These are phyloP conservation scores for Morpho deidamia DNA, from an alignment of 2,888 invertebrate genomes.

Conservation along the genomic window DNA sequence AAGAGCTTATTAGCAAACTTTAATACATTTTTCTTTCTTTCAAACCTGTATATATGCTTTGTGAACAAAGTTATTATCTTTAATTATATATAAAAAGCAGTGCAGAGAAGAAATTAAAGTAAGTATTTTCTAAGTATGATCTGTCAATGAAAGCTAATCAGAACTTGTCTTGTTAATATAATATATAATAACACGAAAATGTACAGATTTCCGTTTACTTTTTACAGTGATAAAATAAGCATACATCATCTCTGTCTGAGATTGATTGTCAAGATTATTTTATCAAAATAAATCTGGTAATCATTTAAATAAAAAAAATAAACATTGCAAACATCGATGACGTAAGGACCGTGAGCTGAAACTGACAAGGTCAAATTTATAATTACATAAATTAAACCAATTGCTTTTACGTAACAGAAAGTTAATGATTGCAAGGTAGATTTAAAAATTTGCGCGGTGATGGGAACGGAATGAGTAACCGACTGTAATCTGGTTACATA, in stretches of 20 bases:
- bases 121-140: too few species aligned
- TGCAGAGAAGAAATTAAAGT: too few species aligned
- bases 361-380: constrained; percentile 68
- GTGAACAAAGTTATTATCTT: too few species aligned
- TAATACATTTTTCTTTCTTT: too few species aligned
- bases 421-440: background rate
- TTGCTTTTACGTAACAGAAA: constrained; percentile 17
- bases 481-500: too few species aligned
- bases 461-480: background rate
- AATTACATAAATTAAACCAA: constrained; percentile 29
- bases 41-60: too few species aligned
- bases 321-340: constrained; percentile 40
- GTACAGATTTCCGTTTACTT: background rate
- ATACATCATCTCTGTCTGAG: background rate
- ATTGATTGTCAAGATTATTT: constrained; percentile 9
- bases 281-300: constrained; percentile 9
- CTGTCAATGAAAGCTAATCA: too few species aligned
- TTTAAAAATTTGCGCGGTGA: constrained; percentile 25
- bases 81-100: too few species aligned
- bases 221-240: background rate
- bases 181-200: too few species aligned
- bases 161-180: too few species aligned
- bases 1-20: too few species aligned
- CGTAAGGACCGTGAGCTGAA: constrained; percentile 63
- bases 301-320: constrained; percentile 26